Evolutionary conservation across 2,888 invertebrate species (phyloP).

Genomic region (Bhutanitis thaidina): DNA sequence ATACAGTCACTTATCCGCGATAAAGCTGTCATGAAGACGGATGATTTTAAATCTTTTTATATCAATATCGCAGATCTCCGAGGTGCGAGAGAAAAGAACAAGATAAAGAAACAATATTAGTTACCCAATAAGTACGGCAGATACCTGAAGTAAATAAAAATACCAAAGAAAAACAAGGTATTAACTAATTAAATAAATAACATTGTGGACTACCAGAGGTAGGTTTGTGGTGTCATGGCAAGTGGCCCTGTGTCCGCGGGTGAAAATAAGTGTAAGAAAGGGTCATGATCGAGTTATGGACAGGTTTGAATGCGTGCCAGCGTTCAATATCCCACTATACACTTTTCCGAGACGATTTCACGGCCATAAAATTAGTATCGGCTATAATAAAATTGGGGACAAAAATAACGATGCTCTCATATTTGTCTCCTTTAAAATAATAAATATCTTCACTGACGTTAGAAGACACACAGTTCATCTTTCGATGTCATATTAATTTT

Average conservation of each 20-base stretch:
- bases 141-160: too few relatives aligned
- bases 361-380: slow-evolving; percentile 55
- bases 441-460: slow-evolving; percentile 11
- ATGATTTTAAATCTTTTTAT: too few relatives aligned
- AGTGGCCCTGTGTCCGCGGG: neutral
- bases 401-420: slow-evolving; percentile 50
- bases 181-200: too few relatives aligned
- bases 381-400: slow-evolving; percentile 41
- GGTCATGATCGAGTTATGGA: slow-evolving; percentile 44
- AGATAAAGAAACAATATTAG: too few relatives aligned
- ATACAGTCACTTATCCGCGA: too few relatives aligned
- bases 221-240: neutral
- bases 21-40: too few relatives aligned
- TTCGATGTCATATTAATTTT: slow-evolving; percentile 10
- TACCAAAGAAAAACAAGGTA: too few relatives aligned
- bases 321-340: slow-evolving; percentile 41
- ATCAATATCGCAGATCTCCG: too few relatives aligned
- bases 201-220: too few relatives aligned
- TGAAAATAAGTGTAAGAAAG: slow-evolving; percentile 33
- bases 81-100: too few relatives aligned
- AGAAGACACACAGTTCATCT: neutral
- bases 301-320: slow-evolving; percentile 64
- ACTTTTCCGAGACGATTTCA: slow-evolving; percentile 55
- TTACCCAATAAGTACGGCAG: too few relatives aligned
- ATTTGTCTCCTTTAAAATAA: slow-evolving; percentile 11